Evolutionary conservation across 2,888 invertebrate species (phyloP), one percentile per base, ranked within the genome.

Genomic region (Rhopalosiphum nymphaeae): DNA sequence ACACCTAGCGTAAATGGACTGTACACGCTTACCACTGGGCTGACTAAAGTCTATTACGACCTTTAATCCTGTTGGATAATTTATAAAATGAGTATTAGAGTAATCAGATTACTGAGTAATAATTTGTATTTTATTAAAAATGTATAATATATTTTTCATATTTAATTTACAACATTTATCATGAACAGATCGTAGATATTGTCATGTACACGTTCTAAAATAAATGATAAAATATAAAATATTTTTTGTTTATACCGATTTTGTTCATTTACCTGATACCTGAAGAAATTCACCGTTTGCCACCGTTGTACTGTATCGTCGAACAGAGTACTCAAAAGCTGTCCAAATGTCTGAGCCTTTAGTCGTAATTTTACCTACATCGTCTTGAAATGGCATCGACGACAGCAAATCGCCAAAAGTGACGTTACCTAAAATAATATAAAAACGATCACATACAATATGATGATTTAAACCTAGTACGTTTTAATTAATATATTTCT

Each of bases 351-450:
- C 96, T 89, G 96, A 96, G 0, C 98, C 99, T 46, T 96, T 97
- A 36, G 98, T 96, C 89, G 96, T 96, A 0, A 97, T 96, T 67
- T 97, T 96, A 42, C 97, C 96, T 25, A 98, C 95, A 84, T 96
- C 96, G 95, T 98, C 98, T 49, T 97, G 97, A 95, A 98, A 99
- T 0, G 99, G 99, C 95, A 98, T 96, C 0, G 97, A 97, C 0
- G 97, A 97, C 53, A 98, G 95, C 1, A 98, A 95, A 95, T 98
- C 98, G 11, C 97, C 97, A 95, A 97, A 96, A 0, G 97, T 98
- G 25, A 99, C 96, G 94, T 96, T 95, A 2, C 96, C 96, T 96
- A 25, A 26, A 88, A 89, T n/a, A 57, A 87, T 26, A 57, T 10
- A 49, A 49, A 21, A 36, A 78, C 21, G 21, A 36, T 36, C 78